Conservation (phyloP, 2,888 invertebrate genomes). For the Heliconius hortense region DNA sequence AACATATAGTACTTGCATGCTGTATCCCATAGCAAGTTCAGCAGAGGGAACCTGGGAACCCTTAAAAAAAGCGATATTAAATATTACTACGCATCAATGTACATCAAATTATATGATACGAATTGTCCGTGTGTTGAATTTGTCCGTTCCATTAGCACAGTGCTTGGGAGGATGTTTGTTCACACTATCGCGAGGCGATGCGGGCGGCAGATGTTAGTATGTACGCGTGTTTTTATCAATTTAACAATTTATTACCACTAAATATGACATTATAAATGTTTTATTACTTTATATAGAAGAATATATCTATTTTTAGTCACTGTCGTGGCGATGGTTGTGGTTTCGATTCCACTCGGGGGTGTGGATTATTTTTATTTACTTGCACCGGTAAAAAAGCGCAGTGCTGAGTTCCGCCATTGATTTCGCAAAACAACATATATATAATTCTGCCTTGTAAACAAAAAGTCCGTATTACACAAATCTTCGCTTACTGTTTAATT, state of each 20-base stretch:
- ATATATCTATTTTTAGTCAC: too few species aligned
- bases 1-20: too few species aligned
- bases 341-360: too few species aligned
- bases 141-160: constrained; percentile 21
- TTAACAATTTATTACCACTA: constrained; percentile 22
- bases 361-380: too few species aligned
- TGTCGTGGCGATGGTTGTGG: too few species aligned
- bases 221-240: constrained; percentile 15
- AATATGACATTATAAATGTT: constrained; percentile 12
- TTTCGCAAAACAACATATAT: too few species aligned
- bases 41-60: neutral
- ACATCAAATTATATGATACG: neutral
- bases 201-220: constrained; percentile 61
- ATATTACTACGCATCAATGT: constrained; percentile 2
- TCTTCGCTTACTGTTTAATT: too few species aligned
- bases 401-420: too few species aligned
- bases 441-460: too few species aligned
- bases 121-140: constrained; percentile 3
- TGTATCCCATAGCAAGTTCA: neutral
- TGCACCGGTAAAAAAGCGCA: too few species aligned
- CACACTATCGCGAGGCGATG: constrained; percentile 46
- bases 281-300: neutral
- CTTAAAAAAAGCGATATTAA: neutral
- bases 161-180: constrained; percentile 21
- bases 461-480: too few species aligned